Base-by-base conservation (phyloP, 2,888 invertebrate species). In the Caenorhabditis panamensis region DNA sequence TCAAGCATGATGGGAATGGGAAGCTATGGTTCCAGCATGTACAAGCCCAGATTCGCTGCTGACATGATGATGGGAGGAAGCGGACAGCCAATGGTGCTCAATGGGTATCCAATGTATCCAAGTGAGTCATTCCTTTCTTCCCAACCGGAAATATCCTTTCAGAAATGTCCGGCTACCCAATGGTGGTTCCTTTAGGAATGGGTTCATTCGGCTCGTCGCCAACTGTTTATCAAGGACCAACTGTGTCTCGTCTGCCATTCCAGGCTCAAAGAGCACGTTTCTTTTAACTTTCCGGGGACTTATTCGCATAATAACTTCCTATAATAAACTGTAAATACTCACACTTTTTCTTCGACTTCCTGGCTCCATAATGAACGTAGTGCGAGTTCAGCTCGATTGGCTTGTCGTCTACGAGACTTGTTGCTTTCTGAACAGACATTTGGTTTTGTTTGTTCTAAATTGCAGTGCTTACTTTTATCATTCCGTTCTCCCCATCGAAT, bases 281-380 rank as follows among this genome's bases (percentile, higher is more conserved):
- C 41, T 59, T 36, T n/a, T 64, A 64, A 28, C 63, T 44, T 64
- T 61, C 16, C n/a, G n/a, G n/a, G n/a, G n/a, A n/a, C 31, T 24
- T 63, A 26, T 11, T 0, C 44, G 11, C 9, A 1, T 53, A 69
- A 69, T 69, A 69, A 69, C 18, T n/a, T n/a, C n/a, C n/a, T n/a
- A 36, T 31, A 31, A 31, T 31, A 31, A 31, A 28, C 20, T 5
- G 31, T 16, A 31, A 31, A 51, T 28, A 84, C 86, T 73, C n/a
- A 88, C 88, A 73, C 41, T 72, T 72, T 69, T 81, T 81, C 24
- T 31, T 69, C 22, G 84, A 80, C 28, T 82, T 82, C 13, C 88
- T 63, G 20, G 88, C 86, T n/a, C 87, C 88, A 75, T 89, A 89
- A 31, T 86, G 69, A 13, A 88, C 84, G 68, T 88, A 89, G 8